Evolutionary conservation across 1,140 invertebrate species (phyloP), one percentile per base, ranked within the genome.

Genomic region (Neodiprion fabricii): DNA sequence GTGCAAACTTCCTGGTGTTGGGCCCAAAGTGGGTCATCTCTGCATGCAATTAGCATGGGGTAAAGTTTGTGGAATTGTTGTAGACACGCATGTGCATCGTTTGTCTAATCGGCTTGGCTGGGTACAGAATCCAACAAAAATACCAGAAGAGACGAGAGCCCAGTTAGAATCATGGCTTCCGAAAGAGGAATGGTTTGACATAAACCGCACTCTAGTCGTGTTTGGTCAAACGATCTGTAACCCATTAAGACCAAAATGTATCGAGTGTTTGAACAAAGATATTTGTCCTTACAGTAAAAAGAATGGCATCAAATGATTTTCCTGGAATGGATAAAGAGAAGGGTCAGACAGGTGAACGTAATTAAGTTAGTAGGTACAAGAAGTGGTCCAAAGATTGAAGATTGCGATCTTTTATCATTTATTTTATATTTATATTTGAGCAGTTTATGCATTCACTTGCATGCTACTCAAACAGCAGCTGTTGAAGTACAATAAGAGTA

Each of bases 1-100:
- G 0, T 95, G 96, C 80, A 92, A 93, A 71, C 89, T 99, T 3
- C 96, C 96, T 21, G 97, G 98, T 7, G 96, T 99, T 71, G 98
- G 98, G 0, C 97, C 97, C 1, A 99, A 99, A 91, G 99, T 99
- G 97, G 97, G 96, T 8, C 95, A 99, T 88, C 91, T 99, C 74
- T 96, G 96, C 76, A 99, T 99, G 97, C 92, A 95, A 83, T 92
- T 93, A 77, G 98, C 96, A 8, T 99, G 97, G 97, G 92, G 94
- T 72, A 89, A 94, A 87, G 89, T 94, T 9, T 94, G 94, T 66
- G 98, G 98, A 66, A 98, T 98, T 78, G 96, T 95, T 70, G 97
- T 99, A 0, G 97, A 99, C 85, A 98, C 96, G n/a, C 98, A 99
- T 90, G 97, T 99, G 9, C 97, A 99, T 86, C 91, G 97, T 75